Evolutionary conservation across 2,888 invertebrate species (phyloP).

Genomic region (Drosophila planitibia): DNA sequence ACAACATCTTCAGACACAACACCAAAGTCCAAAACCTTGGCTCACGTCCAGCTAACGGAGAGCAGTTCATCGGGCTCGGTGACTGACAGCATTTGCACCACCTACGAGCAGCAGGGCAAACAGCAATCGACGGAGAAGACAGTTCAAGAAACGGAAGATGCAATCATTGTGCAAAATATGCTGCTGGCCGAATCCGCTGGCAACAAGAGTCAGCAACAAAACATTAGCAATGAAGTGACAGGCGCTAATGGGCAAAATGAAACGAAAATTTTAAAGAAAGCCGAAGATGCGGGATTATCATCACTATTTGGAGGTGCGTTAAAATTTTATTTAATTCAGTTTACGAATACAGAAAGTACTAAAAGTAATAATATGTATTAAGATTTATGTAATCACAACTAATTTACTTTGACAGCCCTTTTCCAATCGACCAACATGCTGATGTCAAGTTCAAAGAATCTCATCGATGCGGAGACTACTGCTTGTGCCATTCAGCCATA

Average conservation of each 20-base stretch:
- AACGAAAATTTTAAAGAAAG: conserved; percentile 43
- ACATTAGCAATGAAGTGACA: conserved; percentile 21
- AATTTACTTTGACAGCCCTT: conserved; percentile 82
- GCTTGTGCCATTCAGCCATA: conserved; percentile 76
- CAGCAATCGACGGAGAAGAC: conserved; percentile 41
- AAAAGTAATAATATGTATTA: background rate
- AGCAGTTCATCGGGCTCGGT: conserved; percentile 88
- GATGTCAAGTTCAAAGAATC: conserved; percentile 83
- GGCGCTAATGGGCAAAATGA: conserved; percentile 25
- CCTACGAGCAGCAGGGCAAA: conserved; percentile 86
- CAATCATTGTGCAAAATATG: conserved; percentile 42
- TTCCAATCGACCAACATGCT: conserved; percentile 86
- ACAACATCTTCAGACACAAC: conserved; percentile 19
- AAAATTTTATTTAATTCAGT: background rate
- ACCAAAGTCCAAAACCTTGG: conserved; percentile 54
- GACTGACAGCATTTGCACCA: conserved; percentile 88
- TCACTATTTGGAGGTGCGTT: conserved; percentile 86
- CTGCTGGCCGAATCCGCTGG: conserved; percentile 29
- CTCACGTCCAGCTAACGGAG: conserved; percentile 86
- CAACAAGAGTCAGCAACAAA: conserved; percentile 8
- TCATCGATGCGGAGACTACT: conserved; percentile 70
- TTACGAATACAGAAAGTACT: background rate
- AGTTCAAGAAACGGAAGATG: conserved; percentile 27
- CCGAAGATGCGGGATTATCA: conserved; percentile 74
- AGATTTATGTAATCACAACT: background rate